A percentile compares a stretch with the other conserved stretches of the same genome.
Evolutionary conservation across 2,888 invertebrate genomes (phyloP).

Genomic region (Hirudinaria manillensis): DNA sequence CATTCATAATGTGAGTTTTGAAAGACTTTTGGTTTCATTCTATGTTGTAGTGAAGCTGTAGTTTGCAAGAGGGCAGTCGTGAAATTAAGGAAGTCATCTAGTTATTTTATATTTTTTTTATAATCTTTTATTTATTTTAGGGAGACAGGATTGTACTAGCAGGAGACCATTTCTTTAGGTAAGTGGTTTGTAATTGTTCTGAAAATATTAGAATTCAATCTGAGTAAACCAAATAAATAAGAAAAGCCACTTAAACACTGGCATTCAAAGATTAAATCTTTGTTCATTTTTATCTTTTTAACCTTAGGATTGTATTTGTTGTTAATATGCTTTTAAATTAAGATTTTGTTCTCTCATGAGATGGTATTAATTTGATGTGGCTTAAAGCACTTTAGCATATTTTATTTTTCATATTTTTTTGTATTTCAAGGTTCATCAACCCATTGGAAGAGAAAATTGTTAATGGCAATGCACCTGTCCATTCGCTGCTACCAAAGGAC

Average conservation of each 20-base stretch:
- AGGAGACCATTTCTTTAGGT: slow-evolving; percentile 53
- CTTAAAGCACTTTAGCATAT: not conserved
- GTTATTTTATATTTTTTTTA: not conserved
- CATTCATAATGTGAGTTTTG: slow-evolving; percentile 47
- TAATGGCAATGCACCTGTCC: not conserved
- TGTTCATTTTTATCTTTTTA: no score
- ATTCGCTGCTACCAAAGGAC: slow-evolving; percentile 44
- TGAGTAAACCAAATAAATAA: not conserved
- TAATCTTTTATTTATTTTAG: slow-evolving; percentile 39
- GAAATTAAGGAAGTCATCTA: not conserved
- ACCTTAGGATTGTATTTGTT: no score
- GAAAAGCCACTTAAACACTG: not conserved
- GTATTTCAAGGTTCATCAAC: slow-evolving; percentile 12
- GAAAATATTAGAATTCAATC: not conserved
- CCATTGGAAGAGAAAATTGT: slow-evolving; percentile 11
- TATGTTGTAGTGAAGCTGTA: not conserved
- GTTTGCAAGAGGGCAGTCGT: not conserved
- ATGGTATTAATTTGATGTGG: no score
- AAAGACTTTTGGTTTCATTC: not conserved
- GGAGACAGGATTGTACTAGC: slow-evolving; percentile 53
- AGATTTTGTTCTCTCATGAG: no score
- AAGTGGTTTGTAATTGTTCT: not conserved
- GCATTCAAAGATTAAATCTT: not conserved
- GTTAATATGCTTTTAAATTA: no score
- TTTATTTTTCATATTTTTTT: not conserved